A percentile compares a stretch with the other conserved stretches of the same genome.
Conservation (phyloP, 2,888 invertebrate genomes). For the Leptopilina drosophilae region DNA sequence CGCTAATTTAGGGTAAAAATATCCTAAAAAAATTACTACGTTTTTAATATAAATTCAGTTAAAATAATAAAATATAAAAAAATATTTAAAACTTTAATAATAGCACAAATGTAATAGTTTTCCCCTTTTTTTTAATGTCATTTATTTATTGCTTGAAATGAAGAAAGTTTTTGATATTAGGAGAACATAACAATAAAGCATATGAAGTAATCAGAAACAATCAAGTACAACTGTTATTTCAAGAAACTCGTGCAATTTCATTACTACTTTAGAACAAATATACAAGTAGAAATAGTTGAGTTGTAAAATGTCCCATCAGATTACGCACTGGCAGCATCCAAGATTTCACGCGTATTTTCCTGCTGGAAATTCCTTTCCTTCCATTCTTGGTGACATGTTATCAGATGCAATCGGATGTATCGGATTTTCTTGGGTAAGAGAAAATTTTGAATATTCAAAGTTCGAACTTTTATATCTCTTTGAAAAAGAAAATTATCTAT, state of each 20-base stretch:
- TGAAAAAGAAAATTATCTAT: neutral
- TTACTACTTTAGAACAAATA: conserved; percentile 13
- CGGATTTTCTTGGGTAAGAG: conserved; percentile 97
- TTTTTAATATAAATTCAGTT: too few species aligned
- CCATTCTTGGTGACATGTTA: conserved; percentile 98
- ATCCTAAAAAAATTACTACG: too few species aligned
- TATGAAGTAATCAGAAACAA: neutral
- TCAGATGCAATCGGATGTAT: conserved; percentile 97
- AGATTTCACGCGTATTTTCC: conserved; percentile 99
- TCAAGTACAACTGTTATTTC: conserved; percentile 9
- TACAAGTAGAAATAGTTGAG: conserved; percentile 35
- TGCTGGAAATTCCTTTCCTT: conserved; percentile 97
- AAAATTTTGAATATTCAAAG: neutral
- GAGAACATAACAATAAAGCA: neutral
- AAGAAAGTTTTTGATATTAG: neutral
- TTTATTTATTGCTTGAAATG: neutral
- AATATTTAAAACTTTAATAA: too few species aligned
- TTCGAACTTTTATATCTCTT: neutral
- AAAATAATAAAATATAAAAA: too few species aligned
- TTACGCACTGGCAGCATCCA: conserved; percentile 99
- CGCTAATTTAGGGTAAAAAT: too few species aligned
- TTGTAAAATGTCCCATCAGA: conserved; percentile 73
- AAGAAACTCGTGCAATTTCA: conserved; percentile 29
- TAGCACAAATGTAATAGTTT: too few species aligned
- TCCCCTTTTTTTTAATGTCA: neutral